Evolutionary conservation across 2,888 invertebrate species (phyloP), one percentile per base, ranked within the genome.

Genomic region (Parochlus steinenii): DNA sequence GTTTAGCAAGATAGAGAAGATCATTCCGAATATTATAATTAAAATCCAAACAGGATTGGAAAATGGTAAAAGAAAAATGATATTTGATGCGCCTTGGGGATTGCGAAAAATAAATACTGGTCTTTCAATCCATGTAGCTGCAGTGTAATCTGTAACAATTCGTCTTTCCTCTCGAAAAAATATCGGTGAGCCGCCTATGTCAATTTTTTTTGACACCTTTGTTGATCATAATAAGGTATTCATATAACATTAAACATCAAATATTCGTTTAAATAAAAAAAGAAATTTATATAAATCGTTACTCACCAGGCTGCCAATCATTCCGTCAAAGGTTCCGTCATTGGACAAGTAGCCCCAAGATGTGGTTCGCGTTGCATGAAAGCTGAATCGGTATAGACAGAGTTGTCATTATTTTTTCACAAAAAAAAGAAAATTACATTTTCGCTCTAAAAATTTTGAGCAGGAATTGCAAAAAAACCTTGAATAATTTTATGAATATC

Each of bases 81-180:
- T 64, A 15, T 66, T 64, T 26, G 64, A 62, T 1, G 65, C 62
- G 25, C 63, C 62, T 43, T 70, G 69, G 0, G 78, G 77, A 48
- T 74, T 73, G 1, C 75, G 69, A 46, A 77, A 72, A 39, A 78
- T 67, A 47, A 78, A 73, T 29, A 65, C 61, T 3, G 71, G 67
- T 40, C 76, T 75, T 36, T 69, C 62, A 42, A 63, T 57, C 70
- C 72, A 75, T 11, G 69, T 67, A 44, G 69, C 67, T 5, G 65
- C 64, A 17, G 69, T 66, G 41, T 68, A 71, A 45, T 71, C 67
- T 38, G 69, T 57, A 38, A 66, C 62, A 44, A 60, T 52, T 30
- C 59, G 38, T 45, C 78, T 61, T 45, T 77, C 75, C n/a, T 57
- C 49, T 47, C 71, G 66, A 48, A 67, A 70, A 55, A 74, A 69